phyloP scores from a whole-genome alignment of 2,113 vertebrate species.

The Cinclus cinclus region DNA sequence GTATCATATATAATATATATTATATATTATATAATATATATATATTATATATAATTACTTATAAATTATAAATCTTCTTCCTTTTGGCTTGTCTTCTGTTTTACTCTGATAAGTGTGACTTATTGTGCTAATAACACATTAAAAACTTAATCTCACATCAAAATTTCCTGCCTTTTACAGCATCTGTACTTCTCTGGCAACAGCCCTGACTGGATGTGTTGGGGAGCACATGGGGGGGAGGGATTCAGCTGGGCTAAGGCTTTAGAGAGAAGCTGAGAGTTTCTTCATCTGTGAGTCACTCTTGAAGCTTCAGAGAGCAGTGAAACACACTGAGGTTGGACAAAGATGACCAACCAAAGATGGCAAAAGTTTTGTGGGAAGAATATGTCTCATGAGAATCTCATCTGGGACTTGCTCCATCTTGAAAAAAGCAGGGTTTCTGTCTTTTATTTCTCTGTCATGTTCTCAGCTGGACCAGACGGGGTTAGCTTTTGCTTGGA shows the following conservation, averaged over 20 bases:
- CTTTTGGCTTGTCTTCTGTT: not conserved
- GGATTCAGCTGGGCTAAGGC: not conserved
- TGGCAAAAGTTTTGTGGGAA: not conserved
- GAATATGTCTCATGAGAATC: not conserved
- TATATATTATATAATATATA: too few relatives aligned
- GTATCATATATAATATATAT: too few relatives aligned
- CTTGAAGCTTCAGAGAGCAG: not conserved
- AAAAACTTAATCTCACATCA: not conserved
- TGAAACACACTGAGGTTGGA: not conserved
- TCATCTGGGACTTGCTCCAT: not conserved
- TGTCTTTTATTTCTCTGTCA: accelerated
- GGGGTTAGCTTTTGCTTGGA: not conserved
- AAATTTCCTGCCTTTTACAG: not conserved
- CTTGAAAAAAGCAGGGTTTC: not conserved
- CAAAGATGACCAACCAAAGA: not conserved
- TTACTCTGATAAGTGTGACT: not conserved
- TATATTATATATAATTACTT: too few relatives aligned
- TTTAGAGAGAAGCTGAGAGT: not conserved
- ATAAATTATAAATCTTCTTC: not conserved
- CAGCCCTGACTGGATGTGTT: not conserved
- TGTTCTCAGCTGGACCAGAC: not conserved
- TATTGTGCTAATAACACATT: not conserved
- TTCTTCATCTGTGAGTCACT: not conserved
- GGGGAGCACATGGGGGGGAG: accelerated
- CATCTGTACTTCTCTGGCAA: not conserved